Base-by-base conservation (phyloP, 2,113 vertebrate genomes). In the Saccopteryx bilineata region DNA sequence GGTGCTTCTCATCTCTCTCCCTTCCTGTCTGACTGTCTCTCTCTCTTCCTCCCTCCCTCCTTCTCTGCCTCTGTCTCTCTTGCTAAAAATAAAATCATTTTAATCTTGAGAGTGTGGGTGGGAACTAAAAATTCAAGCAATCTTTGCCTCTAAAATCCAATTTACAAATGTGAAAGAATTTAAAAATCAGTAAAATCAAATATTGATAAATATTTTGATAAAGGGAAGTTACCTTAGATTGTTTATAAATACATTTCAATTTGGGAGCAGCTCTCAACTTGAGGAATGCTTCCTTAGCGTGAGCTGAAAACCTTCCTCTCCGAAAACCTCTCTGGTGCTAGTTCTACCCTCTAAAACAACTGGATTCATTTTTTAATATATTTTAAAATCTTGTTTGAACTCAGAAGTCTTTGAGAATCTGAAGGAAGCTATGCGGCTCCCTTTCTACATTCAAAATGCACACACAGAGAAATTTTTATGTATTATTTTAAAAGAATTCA, bases 131-230 rank as follows among this genome's bases (percentile, higher is more conserved):
- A 46, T 28, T 68, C 5, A 52, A 8, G 58, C 13, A 84, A 74
- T 12, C 71, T 90, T 84, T 89, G 65, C 61, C 85, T 86, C 48
- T 60, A 60, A 90, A 82, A 82, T 91, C 80, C 83, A 21, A 26
- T 90, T 87, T 80, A 75, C 26, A 79, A 91, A 91, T 12, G 24
- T 76, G 7, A 94, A 92, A 50, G 60, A 31, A 82, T 61, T 94
- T 84, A n/a, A 74, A 96, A 93, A 84, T 78, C 33, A 76, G 56
- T 56, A 60, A 76, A 74, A 9, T 65, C 81, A 95, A 93, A 84
- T 60, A 75, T 39, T 93, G 65, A 52, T 12, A 88, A 84, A 84
- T 71, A 87, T 89, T 86, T 72, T 94, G 63, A 86, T 87, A 13
- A 90, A 92, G 14, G 23, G n/a, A 96, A 79, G 48, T 17, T 92